Evolutionary conservation across 2,113 vertebrate species (phyloP).

Genomic region (Butorides virescens): DNA sequence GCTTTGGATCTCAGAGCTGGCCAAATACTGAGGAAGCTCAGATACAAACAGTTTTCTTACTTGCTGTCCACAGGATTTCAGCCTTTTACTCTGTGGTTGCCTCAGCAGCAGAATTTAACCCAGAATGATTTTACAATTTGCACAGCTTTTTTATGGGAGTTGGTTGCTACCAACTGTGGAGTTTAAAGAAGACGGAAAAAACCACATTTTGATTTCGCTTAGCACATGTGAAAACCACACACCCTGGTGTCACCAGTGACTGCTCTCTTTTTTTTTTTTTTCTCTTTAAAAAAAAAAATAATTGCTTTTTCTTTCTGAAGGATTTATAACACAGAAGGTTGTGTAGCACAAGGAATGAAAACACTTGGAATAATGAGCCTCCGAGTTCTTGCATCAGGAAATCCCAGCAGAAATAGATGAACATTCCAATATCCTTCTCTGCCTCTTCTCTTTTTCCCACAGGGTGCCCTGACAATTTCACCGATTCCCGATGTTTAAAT

Average conservation of each 20-base stretch:
- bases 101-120: neutral
- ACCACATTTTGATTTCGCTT: neutral
- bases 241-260: neutral
- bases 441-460: constrained; percentile 62
- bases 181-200: neutral
- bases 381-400: constrained; percentile 50
- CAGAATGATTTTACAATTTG: neutral
- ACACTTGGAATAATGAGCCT: constrained; percentile 54
- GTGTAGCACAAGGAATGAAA: constrained; percentile 19
- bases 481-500: constrained; percentile 81
- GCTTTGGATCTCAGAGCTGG: neutral
- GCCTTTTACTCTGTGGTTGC: neutral
- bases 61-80: neutral
- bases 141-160: neutral
- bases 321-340: constrained; percentile 35
- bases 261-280: neutral
- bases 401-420: constrained; percentile 62
- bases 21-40: neutral
- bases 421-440: constrained; percentile 63
- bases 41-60: neutral
- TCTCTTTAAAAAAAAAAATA: neutral
- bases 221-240: neutral
- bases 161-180: neutral
- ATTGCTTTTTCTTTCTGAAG: neutral
- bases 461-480: constrained; percentile 86